Conservation (phyloP, 2,113 vertebrate species). For the Meles meles region DNA sequence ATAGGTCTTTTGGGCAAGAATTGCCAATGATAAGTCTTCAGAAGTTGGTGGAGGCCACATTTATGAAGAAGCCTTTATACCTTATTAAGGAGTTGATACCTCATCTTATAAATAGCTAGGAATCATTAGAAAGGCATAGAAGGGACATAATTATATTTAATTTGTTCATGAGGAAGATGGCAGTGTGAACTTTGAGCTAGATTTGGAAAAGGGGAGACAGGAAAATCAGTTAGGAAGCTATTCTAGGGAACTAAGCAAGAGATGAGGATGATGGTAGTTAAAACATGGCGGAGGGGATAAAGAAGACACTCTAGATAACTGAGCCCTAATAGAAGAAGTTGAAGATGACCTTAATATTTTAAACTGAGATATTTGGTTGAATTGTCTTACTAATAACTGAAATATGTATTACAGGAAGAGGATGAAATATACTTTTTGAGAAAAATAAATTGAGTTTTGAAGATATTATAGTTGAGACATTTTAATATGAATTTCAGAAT, state of each 20-base stretch:
- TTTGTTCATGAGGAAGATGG: background rate
- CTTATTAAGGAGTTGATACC: background rate
- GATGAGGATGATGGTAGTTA: background rate
- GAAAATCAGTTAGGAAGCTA: background rate
- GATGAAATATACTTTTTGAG: background rate
- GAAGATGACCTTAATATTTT: background rate
- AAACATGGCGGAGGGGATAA: background rate
- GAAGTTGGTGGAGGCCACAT: background rate
- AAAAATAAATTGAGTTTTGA: background rate
- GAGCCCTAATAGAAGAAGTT: background rate
- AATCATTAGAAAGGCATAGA: background rate
- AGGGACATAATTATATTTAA: background rate
- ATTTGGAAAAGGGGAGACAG: background rate
- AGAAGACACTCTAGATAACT: background rate
- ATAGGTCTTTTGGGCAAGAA: background rate
- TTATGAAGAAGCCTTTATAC: background rate
- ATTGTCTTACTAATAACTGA: background rate
- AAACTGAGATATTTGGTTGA: background rate
- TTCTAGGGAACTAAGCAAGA: background rate
- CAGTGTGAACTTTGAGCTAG: background rate
- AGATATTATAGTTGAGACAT: background rate
- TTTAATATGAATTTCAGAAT: constrained; percentile 43
- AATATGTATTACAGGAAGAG: background rate
- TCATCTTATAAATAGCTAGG: background rate
- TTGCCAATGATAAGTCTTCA: background rate